These are phyloP conservation scores for Chelidonichthys spinosus DNA, from an alignment of 2,797 vertebrate genomes.

Conservation along the genomic window DNA sequence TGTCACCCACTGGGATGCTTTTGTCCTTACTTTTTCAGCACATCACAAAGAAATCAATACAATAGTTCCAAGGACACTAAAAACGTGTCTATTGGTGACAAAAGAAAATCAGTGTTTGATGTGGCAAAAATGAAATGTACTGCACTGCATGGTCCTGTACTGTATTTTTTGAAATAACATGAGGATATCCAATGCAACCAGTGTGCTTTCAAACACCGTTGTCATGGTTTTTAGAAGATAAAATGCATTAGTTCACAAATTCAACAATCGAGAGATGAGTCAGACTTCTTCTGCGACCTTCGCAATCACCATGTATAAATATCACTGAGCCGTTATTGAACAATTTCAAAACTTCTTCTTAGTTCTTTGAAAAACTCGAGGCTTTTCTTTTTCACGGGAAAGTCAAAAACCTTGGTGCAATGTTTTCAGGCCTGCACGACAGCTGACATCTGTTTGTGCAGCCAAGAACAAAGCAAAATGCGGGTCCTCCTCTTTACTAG, in stretches of 20 bases:
- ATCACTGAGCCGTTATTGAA: neutral
- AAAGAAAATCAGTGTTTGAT: neutral
- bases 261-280: neutral
- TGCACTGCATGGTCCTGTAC: neutral
- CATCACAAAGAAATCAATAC: neutral
- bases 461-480: conserved; percentile 16
- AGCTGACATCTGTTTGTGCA: conserved; percentile 1
- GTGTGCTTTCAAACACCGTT: neutral
- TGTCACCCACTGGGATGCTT: neutral
- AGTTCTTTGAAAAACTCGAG: neutral
- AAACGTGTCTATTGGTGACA: neutral
- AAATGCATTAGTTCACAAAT: neutral
- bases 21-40: neutral
- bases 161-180: conserved; percentile 13
- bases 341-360: neutral
- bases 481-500: neutral
- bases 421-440: neutral
- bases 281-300: neutral
- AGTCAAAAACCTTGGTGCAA: conserved; percentile 5
- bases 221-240: neutral
- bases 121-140: neutral
- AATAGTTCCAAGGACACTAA: neutral
- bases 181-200: neutral
- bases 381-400: neutral
- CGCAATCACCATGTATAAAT: neutral